Evolutionary conservation across 2,888 invertebrate genomes (phyloP).

Genomic region (Dryobota labecula): DNA sequence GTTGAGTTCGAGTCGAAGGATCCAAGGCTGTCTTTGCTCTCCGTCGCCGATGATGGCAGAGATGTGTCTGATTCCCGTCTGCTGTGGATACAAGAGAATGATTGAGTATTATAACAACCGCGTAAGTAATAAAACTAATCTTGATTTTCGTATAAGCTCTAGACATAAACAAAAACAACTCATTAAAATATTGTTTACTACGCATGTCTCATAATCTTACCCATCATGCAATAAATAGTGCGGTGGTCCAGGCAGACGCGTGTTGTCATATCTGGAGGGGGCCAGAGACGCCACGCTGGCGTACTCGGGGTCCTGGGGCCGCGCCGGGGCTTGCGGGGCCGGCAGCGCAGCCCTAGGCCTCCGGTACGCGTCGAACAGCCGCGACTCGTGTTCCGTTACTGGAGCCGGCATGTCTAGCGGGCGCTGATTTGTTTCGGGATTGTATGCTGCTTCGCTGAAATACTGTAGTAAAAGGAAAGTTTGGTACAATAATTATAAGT

Average conservation of each 20-base stretch:
- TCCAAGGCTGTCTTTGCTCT: slow-evolving; percentile 92
- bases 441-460: slow-evolving; percentile 97
- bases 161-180: slow-evolving; percentile 9
- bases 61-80: slow-evolving; percentile 92
- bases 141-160: background rate
- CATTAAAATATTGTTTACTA: background rate
- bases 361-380: slow-evolving; percentile 88
- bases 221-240: slow-evolving; percentile 87
- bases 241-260: slow-evolving; percentile 77
- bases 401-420: slow-evolving; percentile 88
- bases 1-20: slow-evolving; percentile 93
- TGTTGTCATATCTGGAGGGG: slow-evolving; percentile 81
- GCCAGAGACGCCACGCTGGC: slow-evolving; percentile 85
- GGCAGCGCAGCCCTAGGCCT: slow-evolving; percentile 83
- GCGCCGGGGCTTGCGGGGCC: slow-evolving; percentile 80
- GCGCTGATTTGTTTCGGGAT: slow-evolving; percentile 95
- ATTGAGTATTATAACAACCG: background rate
- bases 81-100: slow-evolving; percentile 66
- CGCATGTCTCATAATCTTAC: slow-evolving; percentile 66
- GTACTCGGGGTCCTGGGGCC: slow-evolving; percentile 86
- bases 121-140: background rate
- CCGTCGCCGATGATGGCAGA: slow-evolving; percentile 91
- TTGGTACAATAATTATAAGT: slow-evolving; percentile 1
- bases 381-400: slow-evolving; percentile 87
- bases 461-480: slow-evolving; percentile 89